Conservation (phyloP, 1,140 invertebrate genomes). For the Cepaea nemoralis region DNA sequence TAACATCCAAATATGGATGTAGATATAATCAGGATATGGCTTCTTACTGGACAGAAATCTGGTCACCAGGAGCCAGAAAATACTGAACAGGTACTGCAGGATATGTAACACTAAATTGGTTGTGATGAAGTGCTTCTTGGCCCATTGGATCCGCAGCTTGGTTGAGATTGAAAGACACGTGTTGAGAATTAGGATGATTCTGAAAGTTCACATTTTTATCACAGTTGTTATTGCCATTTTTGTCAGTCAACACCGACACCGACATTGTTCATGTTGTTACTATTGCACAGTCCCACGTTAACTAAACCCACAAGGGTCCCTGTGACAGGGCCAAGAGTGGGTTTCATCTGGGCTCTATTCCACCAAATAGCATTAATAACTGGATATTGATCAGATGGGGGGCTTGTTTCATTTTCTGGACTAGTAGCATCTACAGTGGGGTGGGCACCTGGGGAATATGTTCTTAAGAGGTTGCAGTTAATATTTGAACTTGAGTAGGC, state of each 20-base stretch:
- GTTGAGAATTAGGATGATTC: not conserved
- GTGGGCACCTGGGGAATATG: not conserved
- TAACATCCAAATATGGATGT: not conserved
- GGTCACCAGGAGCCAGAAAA: not conserved
- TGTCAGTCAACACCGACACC: not conserved
- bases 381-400: not conserved
- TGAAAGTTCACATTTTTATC: constrained; percentile 7
- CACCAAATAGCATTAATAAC: constrained; percentile 1
- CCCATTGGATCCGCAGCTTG: not conserved
- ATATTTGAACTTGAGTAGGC: not conserved
- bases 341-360: not conserved
- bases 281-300: constrained; percentile 27
- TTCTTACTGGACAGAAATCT: not conserved
- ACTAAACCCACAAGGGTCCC: not conserved
- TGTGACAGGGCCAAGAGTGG: not conserved
- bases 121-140: not conserved
- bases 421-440: not conserved
- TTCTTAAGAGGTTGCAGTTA: constrained; percentile 18
- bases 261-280: not conserved
- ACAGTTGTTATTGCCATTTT: constrained; percentile 23
- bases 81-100: not conserved
- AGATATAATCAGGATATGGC: not conserved
- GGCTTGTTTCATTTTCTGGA: not conserved
- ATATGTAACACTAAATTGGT: not conserved
- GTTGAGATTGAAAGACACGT: constrained; percentile 28